These are phyloP conservation scores for Achroia grisella DNA, from an alignment of 1,140 invertebrate species.

Conservation along the genomic window DNA sequence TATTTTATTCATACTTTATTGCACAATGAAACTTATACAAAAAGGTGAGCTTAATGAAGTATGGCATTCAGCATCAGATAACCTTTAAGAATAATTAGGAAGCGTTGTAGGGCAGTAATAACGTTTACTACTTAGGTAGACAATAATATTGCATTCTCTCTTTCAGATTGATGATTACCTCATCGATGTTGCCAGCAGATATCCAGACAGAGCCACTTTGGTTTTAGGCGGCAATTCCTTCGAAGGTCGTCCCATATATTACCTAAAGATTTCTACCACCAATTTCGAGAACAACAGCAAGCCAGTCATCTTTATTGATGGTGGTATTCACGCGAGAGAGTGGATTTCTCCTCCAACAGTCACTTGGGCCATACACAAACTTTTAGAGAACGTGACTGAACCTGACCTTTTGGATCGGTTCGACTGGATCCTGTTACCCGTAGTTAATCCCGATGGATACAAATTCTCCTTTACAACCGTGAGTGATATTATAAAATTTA, in stretches of 20 bases:
- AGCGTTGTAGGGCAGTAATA: too few relatives aligned
- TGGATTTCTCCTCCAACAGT: constrained; percentile 71
- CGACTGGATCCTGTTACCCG: constrained; percentile 59
- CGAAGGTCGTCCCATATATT: constrained; percentile 58
- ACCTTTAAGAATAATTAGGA: too few relatives aligned
- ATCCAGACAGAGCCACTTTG: constrained; percentile 55
- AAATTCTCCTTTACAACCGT: constrained; percentile 28
- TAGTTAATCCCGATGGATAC: constrained; percentile 65
- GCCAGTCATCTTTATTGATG: constrained; percentile 38
- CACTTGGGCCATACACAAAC: constrained; percentile 56
- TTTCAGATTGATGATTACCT: constrained; percentile 69
- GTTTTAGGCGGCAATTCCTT: constrained; percentile 63
- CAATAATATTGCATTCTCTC: too few relatives aligned
- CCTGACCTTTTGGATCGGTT: constrained; percentile 30
- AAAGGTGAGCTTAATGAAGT: too few relatives aligned
- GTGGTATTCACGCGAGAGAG: constrained; percentile 72
- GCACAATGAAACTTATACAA: too few relatives aligned
- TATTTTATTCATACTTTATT: too few relatives aligned
- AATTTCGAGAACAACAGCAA: constrained; percentile 23
- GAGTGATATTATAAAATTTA: neutral
- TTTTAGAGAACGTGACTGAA: constrained; percentile 48
- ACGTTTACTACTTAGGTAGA: too few relatives aligned
- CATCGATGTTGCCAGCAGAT: constrained; percentile 53
- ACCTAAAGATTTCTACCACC: constrained; percentile 34
- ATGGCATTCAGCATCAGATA: too few relatives aligned